Base-by-base conservation (phyloP, 1,140 invertebrate genomes). In the Ceratina japonica region DNA sequence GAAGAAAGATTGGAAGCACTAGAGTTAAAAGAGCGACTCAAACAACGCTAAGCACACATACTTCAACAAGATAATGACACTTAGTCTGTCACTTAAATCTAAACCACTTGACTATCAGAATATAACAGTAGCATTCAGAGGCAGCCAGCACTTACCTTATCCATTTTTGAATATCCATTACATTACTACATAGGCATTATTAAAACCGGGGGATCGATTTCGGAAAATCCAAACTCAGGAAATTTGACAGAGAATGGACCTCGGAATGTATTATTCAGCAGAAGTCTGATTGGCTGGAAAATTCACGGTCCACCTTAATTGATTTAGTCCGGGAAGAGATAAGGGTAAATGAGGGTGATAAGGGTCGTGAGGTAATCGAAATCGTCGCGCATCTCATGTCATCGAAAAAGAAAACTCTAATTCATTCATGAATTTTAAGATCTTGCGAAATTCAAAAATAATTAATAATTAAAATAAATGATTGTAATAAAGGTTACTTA, bases 191-290 rank as follows among this genome's bases (percentile, higher is more conserved):
- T 37, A 7, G 37, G 37, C 37, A 7, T 44, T 59, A 73, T 79
- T 52, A 64, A 52, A 31, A 27, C 20, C 8, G 37, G 37, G 10
- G 10, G 31, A 63, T 27, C 68, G 69, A 66, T 74, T 18, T 8
- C 8, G 37, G 27, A 27, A 44, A 52, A 68, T 83, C 52, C 77
- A 83, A 63, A 63, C 72, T 58, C 44, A 13, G 49, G 66, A 70
- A 83, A 75, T 85, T 84, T 85, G 82, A 84, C 83, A 81, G 79
- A 20, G 77, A 81, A 81, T 71, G 72, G 82, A 85, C 82, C 22
- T 52, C 54, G 3, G 24, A 49, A 73, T 85, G 68, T 77, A 84
- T 85, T 85, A 85, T 85, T 78, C 71, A 84, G 56, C 27, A 22
- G 59, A 49, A 10, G 37, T 62, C 61, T 68, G 70, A 69, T 70